Evolutionary conservation across 2,113 vertebrate species (phyloP).

Genomic region (Silurus glanis): DNA sequence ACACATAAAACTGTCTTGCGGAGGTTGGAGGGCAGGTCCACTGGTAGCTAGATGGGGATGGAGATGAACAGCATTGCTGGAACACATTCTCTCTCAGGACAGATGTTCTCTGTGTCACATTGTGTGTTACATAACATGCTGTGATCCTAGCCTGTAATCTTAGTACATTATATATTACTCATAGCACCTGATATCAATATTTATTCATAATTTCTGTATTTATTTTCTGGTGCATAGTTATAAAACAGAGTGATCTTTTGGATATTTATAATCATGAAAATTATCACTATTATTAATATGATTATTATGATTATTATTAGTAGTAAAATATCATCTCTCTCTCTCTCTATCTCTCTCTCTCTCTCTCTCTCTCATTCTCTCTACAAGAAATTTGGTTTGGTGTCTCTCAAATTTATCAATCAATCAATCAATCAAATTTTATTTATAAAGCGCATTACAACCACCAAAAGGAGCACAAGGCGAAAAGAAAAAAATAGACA

Average conservation of each 20-base stretch:
- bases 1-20: background rate
- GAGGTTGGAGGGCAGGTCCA: slow-evolving; percentile 23
- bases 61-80: background rate
- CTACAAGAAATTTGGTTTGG: too few species aligned
- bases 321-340: background rate
- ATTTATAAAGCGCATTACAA: too few species aligned
- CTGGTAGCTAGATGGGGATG: background rate
- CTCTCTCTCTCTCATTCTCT: background rate
- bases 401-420: too few species aligned
- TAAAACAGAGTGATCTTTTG: background rate
- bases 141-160: background rate
- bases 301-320: background rate
- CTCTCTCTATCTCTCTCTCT: background rate
- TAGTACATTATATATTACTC: background rate
- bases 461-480: too few species aligned
- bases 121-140: slow-evolving; percentile 14
- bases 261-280: background rate
- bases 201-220: background rate
- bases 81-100: background rate
- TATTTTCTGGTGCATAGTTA: background rate
- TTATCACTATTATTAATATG: background rate
- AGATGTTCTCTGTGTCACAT: slow-evolving; percentile 1
- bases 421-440: too few species aligned
- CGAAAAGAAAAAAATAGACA: too few species aligned
- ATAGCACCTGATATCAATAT: background rate